Conservation (phyloP, 1,140 invertebrate genomes). For the Lysiphlebus fabarum region DNA sequence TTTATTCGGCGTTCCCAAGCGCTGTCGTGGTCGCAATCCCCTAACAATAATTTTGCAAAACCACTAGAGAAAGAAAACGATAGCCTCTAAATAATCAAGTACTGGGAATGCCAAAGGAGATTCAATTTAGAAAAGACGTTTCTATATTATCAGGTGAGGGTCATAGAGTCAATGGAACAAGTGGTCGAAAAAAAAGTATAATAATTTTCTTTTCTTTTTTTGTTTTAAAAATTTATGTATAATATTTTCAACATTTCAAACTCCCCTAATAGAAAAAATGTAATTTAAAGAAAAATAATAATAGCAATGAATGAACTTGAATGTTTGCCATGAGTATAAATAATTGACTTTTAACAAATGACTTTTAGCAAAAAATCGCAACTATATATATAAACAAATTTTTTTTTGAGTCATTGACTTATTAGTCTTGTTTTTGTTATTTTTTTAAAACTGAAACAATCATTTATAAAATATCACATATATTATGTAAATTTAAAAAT, state of each 20-base stretch:
- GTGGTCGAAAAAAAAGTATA: constrained; percentile 11
- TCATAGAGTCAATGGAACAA: constrained; percentile 12
- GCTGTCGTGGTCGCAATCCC: constrained; percentile 34
- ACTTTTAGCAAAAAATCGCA: too few species aligned
- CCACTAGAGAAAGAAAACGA: constrained; percentile 33
- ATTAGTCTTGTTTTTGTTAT: too few species aligned
- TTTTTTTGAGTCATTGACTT: too few species aligned
- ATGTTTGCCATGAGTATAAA: constrained; percentile 1
- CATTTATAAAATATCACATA: too few species aligned
- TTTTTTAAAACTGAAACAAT: too few species aligned
- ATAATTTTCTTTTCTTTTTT: constrained; percentile 11
- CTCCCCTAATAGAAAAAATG: background rate
- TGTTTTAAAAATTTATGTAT: constrained; percentile 17
- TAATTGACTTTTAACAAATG: too few species aligned
- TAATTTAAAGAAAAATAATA: background rate
- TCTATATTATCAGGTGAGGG: constrained; percentile 25
- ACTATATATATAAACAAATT: too few species aligned
- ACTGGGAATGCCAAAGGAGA: constrained; percentile 33
- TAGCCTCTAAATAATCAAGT: constrained; percentile 45
- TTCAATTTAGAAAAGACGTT: constrained; percentile 38
- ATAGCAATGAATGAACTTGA: background rate
- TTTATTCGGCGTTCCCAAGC: constrained; percentile 23
- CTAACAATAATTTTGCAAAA: constrained; percentile 48
- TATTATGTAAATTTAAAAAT: too few species aligned
- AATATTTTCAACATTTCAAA: constrained; percentile 1